Percentiles rank a stretch among this genome's conserved stretches.
phyloP scores from a whole-genome alignment of 2,797 vertebrate species.

The Phaenicophaeus curvirostris region DNA sequence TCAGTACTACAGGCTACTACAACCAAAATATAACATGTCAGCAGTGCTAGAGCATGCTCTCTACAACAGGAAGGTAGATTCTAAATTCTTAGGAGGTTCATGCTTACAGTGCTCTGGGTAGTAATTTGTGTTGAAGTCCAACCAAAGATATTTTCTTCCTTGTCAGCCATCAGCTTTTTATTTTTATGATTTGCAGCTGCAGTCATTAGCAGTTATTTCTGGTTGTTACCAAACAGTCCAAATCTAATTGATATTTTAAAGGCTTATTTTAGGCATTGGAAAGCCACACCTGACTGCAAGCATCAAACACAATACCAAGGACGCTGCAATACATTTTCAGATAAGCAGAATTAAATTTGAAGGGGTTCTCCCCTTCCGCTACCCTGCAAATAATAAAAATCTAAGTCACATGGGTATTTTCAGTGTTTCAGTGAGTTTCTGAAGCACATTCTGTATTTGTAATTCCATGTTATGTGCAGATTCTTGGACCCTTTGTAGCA shows the following conservation, averaged over 20 bases:
- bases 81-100: neutral
- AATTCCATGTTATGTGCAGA: neutral
- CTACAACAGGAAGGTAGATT: neutral
- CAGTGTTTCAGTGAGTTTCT: neutral
- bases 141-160: neutral
- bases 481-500: neutral
- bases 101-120: neutral
- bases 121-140: neutral
- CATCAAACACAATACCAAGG: neutral
- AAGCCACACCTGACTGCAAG: neutral
- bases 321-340: neutral
- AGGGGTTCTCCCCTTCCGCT: no score
- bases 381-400: neutral
- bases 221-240: neutral
- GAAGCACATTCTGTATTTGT: neutral
- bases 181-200: neutral
- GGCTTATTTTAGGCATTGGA: neutral
- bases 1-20: neutral
- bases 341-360: neutral
- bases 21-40: neutral
- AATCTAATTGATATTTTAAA: neutral
- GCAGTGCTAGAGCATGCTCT: neutral
- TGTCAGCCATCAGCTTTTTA: neutral
- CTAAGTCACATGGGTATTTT: neutral
- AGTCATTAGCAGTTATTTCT: neutral